Percentiles rank a stretch among this genome's conserved stretches.
phyloP scores from a whole-genome alignment of 1,140 invertebrate species.

The Lepidurus packardi region DNA sequence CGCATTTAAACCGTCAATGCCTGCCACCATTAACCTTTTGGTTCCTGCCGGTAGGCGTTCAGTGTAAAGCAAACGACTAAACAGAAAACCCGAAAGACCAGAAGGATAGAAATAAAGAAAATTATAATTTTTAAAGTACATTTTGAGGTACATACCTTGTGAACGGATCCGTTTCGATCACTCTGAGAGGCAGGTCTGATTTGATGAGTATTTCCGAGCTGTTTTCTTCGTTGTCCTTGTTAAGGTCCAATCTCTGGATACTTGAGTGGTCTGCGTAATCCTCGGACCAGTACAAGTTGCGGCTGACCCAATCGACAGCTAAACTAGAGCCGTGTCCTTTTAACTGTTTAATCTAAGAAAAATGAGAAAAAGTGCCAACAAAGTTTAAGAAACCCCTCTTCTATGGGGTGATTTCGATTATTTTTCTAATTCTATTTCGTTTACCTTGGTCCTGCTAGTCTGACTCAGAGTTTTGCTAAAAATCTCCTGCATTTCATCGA shows the following conservation, averaged over 20 bases:
- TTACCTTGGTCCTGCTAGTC: conserved; percentile 50
- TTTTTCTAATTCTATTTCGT: neutral
- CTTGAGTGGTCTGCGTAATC: conserved; percentile 45
- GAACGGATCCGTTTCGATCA: conserved; percentile 63
- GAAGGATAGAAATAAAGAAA: too few relatives aligned
- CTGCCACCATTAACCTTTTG: neutral
- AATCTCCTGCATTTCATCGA: conserved; percentile 71
- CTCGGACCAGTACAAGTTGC: conserved; percentile 74
- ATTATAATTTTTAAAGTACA: neutral
- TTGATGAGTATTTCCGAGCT: conserved; percentile 47
- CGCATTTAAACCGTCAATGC: neutral
- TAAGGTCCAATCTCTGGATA: conserved; percentile 56
- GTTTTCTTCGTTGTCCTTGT: conserved; percentile 45
- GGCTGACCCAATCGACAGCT: conserved; percentile 76
- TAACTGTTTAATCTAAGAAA: conserved; percentile 55
- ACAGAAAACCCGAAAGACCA: conserved; percentile 20
- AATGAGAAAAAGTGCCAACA: neutral
- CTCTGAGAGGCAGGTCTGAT: conserved; percentile 46
- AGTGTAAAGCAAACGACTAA: neutral
- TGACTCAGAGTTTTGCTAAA: conserved; percentile 57
- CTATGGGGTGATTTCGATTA: neutral
- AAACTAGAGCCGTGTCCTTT: conserved; percentile 61
- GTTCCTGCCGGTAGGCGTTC: neutral
- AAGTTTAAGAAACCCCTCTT: neutral
- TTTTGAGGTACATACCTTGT: conserved; percentile 46